Conservation (phyloP, 2,113 vertebrate genomes). For the Rousettus leschenaultii region DNA sequence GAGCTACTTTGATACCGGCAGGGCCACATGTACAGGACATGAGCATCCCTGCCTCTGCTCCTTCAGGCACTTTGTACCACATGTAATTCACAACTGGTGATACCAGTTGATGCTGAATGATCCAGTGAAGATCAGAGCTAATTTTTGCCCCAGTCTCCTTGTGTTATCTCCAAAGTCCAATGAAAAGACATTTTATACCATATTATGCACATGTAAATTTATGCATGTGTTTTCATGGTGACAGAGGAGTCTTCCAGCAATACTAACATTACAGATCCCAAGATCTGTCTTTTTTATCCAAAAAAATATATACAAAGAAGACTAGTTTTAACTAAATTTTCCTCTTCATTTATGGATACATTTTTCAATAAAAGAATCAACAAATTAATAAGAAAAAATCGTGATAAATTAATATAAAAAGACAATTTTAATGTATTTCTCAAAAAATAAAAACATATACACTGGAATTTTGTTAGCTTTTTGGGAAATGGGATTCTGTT, state of each 20-base stretch:
- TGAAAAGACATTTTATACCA: slow-evolving; percentile 57
- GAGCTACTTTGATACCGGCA: slow-evolving; percentile 78
- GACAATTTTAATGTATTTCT: neutral
- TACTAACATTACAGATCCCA: neutral
- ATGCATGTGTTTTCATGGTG: slow-evolving; percentile 21
- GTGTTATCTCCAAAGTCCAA: slow-evolving; percentile 21
- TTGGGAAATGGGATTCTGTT: neutral
- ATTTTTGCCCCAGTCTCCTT: slow-evolving; percentile 52
- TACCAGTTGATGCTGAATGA: slow-evolving; percentile 71
- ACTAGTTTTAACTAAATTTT: neutral
- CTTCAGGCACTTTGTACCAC: slow-evolving; percentile 70
- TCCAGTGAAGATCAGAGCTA: slow-evolving; percentile 69
- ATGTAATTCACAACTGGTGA: slow-evolving; percentile 71
- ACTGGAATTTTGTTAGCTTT: neutral
- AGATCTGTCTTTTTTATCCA: neutral
- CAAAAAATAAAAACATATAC: neutral
- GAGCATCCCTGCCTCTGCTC: slow-evolving; percentile 70
- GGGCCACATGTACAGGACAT: slow-evolving; percentile 69
- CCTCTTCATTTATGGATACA: neutral
- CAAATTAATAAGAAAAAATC: neutral
- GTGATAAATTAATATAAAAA: neutral
- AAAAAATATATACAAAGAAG: neutral
- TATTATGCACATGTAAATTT: slow-evolving; percentile 24
- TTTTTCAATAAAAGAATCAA: neutral
- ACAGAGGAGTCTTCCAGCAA: neutral